Percentiles rank a stretch among this genome's conserved stretches.
Conservation (phyloP, 1,140 invertebrate genomes). For the Nephila pilipes region DNA sequence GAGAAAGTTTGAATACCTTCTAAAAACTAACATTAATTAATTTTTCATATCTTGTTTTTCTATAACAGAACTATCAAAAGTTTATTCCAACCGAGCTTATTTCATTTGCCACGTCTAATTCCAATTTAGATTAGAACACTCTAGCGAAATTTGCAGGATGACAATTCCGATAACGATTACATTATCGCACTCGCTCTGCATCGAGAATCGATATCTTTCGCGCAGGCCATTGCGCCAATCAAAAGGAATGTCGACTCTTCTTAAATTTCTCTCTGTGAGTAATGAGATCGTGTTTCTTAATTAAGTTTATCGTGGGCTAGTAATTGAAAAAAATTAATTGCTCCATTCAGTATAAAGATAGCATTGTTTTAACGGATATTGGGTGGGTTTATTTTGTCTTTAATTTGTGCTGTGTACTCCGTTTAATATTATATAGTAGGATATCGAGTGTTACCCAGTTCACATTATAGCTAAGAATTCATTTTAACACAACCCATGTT, state of each 20-base stretch:
- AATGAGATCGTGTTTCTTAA: slow-evolving; percentile 37
- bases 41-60: too few species aligned
- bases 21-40: too few species aligned
- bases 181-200: background rate
- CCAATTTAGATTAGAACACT: background rate
- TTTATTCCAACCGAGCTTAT: background rate
- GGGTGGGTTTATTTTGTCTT: background rate
- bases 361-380: slow-evolving; percentile 35
- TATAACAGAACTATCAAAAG: background rate
- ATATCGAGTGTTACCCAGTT: background rate
- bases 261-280: slow-evolving; percentile 17
- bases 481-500: background rate
- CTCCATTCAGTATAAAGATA: slow-evolving; percentile 22
- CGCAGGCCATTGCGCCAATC: slow-evolving; percentile 23
- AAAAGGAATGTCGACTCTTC: slow-evolving; percentile 33
- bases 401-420: background rate
- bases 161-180: slow-evolving; percentile 34
- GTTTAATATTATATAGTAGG: background rate
- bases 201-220: slow-evolving; percentile 1
- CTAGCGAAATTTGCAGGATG: background rate
- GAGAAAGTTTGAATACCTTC: too few species aligned
- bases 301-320: slow-evolving; percentile 20
- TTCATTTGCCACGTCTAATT: background rate
- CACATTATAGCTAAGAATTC: too few species aligned
- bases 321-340: slow-evolving; percentile 42